Percentiles rank a stretch among this genome's conserved stretches.
These are phyloP conservation scores for Spodoptera exigua DNA, from an alignment of 2,888 invertebrate species.

Conservation along the genomic window DNA sequence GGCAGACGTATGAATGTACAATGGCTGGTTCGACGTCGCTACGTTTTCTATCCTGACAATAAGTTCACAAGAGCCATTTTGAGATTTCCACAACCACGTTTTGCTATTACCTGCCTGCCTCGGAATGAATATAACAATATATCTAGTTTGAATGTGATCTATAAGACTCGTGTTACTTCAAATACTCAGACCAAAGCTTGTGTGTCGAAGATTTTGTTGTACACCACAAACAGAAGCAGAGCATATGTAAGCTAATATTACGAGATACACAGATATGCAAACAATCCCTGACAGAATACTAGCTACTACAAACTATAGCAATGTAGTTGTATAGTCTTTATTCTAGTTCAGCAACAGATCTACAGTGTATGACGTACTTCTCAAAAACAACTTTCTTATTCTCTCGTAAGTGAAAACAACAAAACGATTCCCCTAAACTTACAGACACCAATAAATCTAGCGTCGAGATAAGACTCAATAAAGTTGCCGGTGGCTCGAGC, in stretches of 20 bases:
- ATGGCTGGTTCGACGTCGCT: constrained; percentile 64
- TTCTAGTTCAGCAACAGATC: constrained; percentile 22
- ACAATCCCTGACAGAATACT: constrained; percentile 35
- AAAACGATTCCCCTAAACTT: constrained; percentile 75
- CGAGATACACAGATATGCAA: constrained; percentile 30
- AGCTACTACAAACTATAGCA: constrained; percentile 44
- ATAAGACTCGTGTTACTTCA: constrained; percentile 18
- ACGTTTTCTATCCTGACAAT: constrained; percentile 63
- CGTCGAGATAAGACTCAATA: constrained; percentile 82
- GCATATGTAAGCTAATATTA: constrained; percentile 26
- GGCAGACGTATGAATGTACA: constrained; percentile 81
- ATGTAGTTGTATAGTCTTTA: constrained; percentile 35
- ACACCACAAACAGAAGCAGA: constrained; percentile 2
- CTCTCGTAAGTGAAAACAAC: constrained; percentile 69
- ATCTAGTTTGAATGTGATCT: constrained; percentile 30
- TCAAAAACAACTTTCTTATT: constrained; percentile 54
- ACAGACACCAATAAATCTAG: constrained; percentile 80
- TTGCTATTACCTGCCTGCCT: constrained; percentile 40
- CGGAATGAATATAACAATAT: constrained; percentile 40
- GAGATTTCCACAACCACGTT: constrained; percentile 58
- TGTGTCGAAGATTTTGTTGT: constrained; percentile 20
- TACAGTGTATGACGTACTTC: constrained; percentile 24
- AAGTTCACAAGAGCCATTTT: constrained; percentile 63
- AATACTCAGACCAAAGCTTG: constrained; percentile 16
- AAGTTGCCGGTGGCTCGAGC: constrained; percentile 78